Evolutionary conservation across 2,797 vertebrate species (phyloP).

Genomic region (Bucorvus abyssinicus): DNA sequence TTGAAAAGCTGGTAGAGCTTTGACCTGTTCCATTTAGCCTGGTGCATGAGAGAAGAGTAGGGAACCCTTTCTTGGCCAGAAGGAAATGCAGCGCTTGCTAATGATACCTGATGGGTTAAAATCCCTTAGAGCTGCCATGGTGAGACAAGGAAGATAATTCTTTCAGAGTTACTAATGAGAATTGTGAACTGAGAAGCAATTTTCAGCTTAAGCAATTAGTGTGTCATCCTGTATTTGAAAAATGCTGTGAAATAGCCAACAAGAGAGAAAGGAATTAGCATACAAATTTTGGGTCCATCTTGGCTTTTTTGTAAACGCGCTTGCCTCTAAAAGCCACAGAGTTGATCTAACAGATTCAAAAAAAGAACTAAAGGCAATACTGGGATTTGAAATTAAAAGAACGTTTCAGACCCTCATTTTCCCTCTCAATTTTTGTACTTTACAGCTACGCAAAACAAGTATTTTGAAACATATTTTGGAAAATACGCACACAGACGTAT

Average conservation of each 20-base stretch:
- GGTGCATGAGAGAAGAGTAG: not conserved
- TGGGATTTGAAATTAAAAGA: not conserved
- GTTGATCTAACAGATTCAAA: not conserved
- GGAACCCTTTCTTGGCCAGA: not conserved
- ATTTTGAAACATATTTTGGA: not conserved
- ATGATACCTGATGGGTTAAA: constrained; percentile 2
- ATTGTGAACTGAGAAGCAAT: not conserved
- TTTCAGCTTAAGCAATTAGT: constrained; percentile 30
- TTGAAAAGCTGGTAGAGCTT: not conserved
- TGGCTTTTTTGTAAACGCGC: not conserved
- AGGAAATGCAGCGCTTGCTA: not conserved
- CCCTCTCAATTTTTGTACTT: not conserved
- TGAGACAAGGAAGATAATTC: not conserved
- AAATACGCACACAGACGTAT: not conserved
- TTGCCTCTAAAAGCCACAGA: not conserved
- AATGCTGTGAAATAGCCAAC: constrained; percentile 12
- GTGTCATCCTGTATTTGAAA: constrained; percentile 1
- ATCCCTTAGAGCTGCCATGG: not conserved
- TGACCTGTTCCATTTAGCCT: not conserved
- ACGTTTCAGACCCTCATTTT: not conserved
- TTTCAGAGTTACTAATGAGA: not conserved
- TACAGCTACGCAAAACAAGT: not conserved
- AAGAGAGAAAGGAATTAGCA: not conserved
- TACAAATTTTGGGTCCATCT: not conserved
- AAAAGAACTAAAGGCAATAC: not conserved